A percentile compares a stretch with the other conserved stretches of the same genome.
These are phyloP conservation scores for Ormyrus nitidulus DNA, from an alignment of 2,888 invertebrate species.

Conservation along the genomic window DNA sequence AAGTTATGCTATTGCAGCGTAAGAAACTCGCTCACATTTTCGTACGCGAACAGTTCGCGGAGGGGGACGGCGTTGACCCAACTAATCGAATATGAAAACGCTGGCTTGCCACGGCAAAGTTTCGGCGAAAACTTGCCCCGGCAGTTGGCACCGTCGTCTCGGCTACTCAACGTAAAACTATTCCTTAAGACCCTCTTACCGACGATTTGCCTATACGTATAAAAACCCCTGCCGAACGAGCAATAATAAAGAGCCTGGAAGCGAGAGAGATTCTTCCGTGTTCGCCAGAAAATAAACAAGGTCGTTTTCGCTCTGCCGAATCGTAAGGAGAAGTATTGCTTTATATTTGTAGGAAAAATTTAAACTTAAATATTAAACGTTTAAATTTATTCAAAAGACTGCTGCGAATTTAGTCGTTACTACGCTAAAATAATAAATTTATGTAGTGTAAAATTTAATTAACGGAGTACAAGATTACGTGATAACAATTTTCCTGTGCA, in stretches of 20 bases:
- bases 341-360: no score
- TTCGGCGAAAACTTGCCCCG: constrained; percentile 43
- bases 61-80: constrained; percentile 17
- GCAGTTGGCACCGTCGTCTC: constrained; percentile 32
- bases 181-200: constrained; percentile 26
- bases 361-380: no score
- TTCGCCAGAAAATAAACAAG: no score
- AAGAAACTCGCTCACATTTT: constrained; percentile 40
- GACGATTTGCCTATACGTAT: constrained; percentile 25
- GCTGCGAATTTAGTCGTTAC: no score
- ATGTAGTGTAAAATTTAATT: no score
- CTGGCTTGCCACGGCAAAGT: constrained; percentile 31
- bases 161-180: constrained; percentile 40
- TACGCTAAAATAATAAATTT: no score
- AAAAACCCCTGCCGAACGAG: background rate
- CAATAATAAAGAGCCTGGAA: constrained; percentile 7
- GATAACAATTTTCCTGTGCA: no score
- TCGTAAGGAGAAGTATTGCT: no score
- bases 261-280: no score
- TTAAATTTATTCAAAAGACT: no score
- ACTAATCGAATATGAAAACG: constrained; percentile 52
- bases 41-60: background rate
- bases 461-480: no score
- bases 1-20: constrained; percentile 28
- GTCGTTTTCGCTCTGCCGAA: no score